Evolutionary conservation across 2,888 invertebrate genomes (phyloP).

Genomic region (Eupithecia dodoneata): DNA sequence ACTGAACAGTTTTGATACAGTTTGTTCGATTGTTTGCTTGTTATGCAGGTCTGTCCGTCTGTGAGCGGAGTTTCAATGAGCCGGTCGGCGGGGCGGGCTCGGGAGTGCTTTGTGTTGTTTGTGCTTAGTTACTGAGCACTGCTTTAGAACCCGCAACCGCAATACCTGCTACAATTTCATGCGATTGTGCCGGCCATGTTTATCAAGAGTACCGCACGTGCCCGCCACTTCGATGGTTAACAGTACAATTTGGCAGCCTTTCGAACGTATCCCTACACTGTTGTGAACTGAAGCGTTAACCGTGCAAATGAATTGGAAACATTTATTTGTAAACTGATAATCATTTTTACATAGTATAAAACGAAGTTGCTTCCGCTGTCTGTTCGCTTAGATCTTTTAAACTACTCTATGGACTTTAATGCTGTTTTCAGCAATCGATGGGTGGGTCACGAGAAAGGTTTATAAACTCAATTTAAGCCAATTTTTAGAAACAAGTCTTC

Average conservation of each 20-base stretch:
- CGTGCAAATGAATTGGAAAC: neutral
- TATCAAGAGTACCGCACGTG: neutral
- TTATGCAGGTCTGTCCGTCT: conserved; percentile 27
- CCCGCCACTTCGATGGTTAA: neutral
- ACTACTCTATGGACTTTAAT: no score
- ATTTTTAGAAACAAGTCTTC: no score
- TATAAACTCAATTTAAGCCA: no score
- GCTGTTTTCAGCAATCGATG: no score
- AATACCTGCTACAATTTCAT: neutral
- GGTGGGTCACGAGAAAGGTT: no score
- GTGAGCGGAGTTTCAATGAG: conserved; percentile 52
- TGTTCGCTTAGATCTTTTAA: no score
- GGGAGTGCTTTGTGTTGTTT: conserved; percentile 26
- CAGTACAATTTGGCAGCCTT: conserved; percentile 1
- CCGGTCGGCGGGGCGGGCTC: conserved; percentile 41
- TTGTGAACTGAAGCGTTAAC: neutral
- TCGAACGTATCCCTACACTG: neutral
- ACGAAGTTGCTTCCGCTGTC: no score
- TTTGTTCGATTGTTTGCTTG: conserved; percentile 50
- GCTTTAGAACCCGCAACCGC: conserved; percentile 17
- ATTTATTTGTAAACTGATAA: neutral
- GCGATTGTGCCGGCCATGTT: neutral
- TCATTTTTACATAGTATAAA: no score
- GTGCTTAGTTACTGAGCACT: conserved; percentile 26
- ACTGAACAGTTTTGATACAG: conserved; percentile 68